Evolutionary conservation across 2,797 vertebrate species (phyloP).

Genomic region (Takifugu rubripes): DNA sequence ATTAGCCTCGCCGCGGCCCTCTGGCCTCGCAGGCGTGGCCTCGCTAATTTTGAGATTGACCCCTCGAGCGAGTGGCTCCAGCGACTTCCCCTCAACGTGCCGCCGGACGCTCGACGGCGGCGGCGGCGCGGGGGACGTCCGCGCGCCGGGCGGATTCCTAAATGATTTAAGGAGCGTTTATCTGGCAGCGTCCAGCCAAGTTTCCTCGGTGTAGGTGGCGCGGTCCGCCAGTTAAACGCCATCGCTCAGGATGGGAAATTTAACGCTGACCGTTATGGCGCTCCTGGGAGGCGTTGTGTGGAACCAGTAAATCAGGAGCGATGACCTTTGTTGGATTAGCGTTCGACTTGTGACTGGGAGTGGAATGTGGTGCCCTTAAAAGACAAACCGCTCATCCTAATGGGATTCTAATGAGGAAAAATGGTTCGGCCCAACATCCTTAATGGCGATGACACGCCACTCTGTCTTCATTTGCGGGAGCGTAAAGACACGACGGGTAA

Average conservation of each 20-base stretch:
- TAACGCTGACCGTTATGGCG: conserved; percentile 57
- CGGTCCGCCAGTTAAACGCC: conserved; percentile 45
- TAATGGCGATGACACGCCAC: conserved; percentile 23
- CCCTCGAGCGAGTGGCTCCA: conserved; percentile 11
- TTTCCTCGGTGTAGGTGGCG: conserved; percentile 47
- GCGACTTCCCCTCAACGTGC: no score
- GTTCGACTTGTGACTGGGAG: conserved; percentile 53
- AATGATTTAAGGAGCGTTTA: conserved; percentile 38
- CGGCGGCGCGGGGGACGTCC: conserved; percentile 6
- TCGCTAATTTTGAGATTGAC: conserved; percentile 63
- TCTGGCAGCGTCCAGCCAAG: conserved; percentile 50
- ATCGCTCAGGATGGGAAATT: conserved; percentile 67
- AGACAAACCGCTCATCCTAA: conserved; percentile 50
- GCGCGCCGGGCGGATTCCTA: conserved; percentile 43
- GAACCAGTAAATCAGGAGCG: conserved; percentile 66
- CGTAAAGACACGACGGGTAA: neutral
- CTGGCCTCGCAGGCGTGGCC: conserved; percentile 74
- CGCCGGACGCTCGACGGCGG: no score
- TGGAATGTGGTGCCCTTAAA: conserved; percentile 60
- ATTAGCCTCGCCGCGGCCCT: conserved; percentile 77
- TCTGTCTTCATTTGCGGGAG: conserved; percentile 35
- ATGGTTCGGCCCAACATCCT: conserved; percentile 13
- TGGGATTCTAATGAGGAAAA: conserved; percentile 50
- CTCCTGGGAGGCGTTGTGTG: conserved; percentile 64
- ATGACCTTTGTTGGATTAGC: conserved; percentile 63